Conservation (phyloP, 2,888 invertebrate genomes). For the Phorcus lineatus region DNA sequence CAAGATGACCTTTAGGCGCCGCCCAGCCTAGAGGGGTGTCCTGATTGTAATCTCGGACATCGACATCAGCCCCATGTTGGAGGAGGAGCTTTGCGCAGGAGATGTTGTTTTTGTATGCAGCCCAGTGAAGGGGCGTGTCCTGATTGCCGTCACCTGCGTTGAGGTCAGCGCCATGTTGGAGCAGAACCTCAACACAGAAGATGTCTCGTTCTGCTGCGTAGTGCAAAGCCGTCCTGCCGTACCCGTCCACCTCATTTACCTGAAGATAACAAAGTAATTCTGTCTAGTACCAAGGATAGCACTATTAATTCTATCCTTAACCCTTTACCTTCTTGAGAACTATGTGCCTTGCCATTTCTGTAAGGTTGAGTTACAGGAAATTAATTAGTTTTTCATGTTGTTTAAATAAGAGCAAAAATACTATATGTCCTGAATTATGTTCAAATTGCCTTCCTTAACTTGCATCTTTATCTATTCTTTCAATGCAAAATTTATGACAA, state of each 20-base stretch:
- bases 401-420: too few relatives aligned
- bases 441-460: too few relatives aligned
- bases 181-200: slow-evolving; percentile 65
- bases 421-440: too few relatives aligned
- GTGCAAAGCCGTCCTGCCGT: slow-evolving; percentile 71
- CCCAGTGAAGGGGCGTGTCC: slow-evolving; percentile 74
- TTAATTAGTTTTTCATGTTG: too few relatives aligned
- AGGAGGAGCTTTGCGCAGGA: slow-evolving; percentile 66
- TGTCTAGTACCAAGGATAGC: too few relatives aligned
- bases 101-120: slow-evolving; percentile 71
- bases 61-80: slow-evolving; percentile 66
- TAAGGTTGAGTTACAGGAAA: too few relatives aligned
- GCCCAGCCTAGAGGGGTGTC: slow-evolving; percentile 74
- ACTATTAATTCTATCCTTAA: too few relatives aligned
- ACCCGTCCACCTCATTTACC: slow-evolving; percentile 74
- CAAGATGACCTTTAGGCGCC: slow-evolving; percentile 68
- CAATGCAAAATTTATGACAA: too few relatives aligned
- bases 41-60: slow-evolving; percentile 68
- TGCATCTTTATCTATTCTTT: too few relatives aligned
- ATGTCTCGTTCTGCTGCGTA: slow-evolving; percentile 73
- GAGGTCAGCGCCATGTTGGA: slow-evolving; percentile 67
- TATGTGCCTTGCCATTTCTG: too few relatives aligned
- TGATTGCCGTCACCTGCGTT: slow-evolving; percentile 67
- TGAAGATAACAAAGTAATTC: slow-evolving; percentile 44
- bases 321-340: too few relatives aligned